phyloP scores from a whole-genome alignment of 2,888 invertebrate genomes.

The Hemaris fuciformis region DNA sequence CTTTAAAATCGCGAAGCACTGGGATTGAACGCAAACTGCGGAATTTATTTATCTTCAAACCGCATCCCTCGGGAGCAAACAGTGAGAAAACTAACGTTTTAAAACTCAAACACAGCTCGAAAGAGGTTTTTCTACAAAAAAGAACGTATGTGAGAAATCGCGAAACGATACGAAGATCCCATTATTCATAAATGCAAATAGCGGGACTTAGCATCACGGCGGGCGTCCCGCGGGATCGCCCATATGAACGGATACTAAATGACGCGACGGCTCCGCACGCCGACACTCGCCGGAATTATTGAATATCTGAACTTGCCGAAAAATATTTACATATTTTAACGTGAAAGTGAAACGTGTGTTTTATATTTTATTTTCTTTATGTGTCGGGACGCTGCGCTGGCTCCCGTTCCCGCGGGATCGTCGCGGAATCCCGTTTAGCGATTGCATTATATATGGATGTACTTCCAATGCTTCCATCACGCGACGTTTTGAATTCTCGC shows the following conservation, averaged over 20 bases:
- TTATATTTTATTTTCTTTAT: neutral
- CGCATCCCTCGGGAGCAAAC: neutral
- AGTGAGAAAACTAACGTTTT: neutral
- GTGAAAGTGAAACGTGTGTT: slow-evolving; percentile 5
- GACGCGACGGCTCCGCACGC: neutral
- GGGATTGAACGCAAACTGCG: neutral
- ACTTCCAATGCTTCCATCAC: neutral
- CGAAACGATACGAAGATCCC: slow-evolving; percentile 22
- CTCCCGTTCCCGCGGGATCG: neutral
- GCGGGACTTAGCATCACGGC: slow-evolving; percentile 24
- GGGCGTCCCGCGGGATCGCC: slow-evolving; percentile 25
- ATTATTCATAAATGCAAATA: slow-evolving; percentile 51
- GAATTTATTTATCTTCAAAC: neutral
- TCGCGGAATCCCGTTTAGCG: neutral
- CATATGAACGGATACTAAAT: slow-evolving; percentile 9
- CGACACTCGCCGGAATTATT: neutral
- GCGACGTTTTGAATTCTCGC: neutral
- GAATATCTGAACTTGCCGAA: slow-evolving; percentile 10
- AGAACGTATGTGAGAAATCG: slow-evolving; percentile 1
- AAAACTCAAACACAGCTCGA: neutral
- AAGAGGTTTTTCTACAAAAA: neutral
- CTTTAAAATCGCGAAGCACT: neutral
- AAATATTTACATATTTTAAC: slow-evolving; percentile 12
- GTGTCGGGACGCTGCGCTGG: neutral
- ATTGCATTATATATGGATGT: neutral